Percentiles rank a stretch among this genome's conserved stretches.
phyloP scores from a whole-genome alignment of 2,113 vertebrate genomes.

The Kryptolebias marmoratus region DNA sequence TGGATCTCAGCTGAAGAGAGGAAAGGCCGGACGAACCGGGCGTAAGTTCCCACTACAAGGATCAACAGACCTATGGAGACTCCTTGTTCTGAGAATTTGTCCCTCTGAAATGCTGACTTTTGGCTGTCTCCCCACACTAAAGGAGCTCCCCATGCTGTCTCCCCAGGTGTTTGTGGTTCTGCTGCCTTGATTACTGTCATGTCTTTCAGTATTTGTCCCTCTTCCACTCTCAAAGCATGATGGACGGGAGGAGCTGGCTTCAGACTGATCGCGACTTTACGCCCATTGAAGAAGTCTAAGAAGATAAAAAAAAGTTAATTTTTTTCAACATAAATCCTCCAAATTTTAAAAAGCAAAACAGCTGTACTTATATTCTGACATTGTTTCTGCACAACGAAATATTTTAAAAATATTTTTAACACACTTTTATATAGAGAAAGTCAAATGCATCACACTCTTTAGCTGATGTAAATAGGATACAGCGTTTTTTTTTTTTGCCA shows the following conservation, averaged over 20 bases:
- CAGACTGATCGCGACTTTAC: constrained; percentile 18
- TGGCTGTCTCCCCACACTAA: constrained; percentile 84
- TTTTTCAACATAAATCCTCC: too few relatives aligned
- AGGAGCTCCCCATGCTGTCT: constrained; percentile 84
- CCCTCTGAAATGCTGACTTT: constrained; percentile 63
- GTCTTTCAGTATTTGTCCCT: constrained; percentile 7
- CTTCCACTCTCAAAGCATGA: constrained; percentile 13
- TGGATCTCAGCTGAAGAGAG: constrained; percentile 76
- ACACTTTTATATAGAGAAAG: too few relatives aligned
- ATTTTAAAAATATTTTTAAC: too few relatives aligned
- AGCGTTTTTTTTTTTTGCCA: too few relatives aligned
- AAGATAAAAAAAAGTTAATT: constrained; percentile 1
- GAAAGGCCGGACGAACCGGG: constrained; percentile 70
- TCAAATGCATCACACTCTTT: too few relatives aligned
- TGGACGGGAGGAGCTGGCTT: constrained; percentile 27
- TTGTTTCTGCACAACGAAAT: background rate
- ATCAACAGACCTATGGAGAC: constrained; percentile 76
- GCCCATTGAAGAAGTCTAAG: constrained; percentile 68
- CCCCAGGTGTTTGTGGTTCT: constrained; percentile 14
- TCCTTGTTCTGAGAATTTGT: constrained; percentile 63
- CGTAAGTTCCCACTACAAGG: constrained; percentile 82
- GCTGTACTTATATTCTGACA: too few relatives aligned
- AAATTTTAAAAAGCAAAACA: too few relatives aligned
- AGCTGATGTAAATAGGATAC: too few relatives aligned
- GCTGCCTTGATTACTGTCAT: constrained; percentile 5